Conservation (phyloP, 2,888 invertebrate species). For the Stenchaetothrips biformis region DNA sequence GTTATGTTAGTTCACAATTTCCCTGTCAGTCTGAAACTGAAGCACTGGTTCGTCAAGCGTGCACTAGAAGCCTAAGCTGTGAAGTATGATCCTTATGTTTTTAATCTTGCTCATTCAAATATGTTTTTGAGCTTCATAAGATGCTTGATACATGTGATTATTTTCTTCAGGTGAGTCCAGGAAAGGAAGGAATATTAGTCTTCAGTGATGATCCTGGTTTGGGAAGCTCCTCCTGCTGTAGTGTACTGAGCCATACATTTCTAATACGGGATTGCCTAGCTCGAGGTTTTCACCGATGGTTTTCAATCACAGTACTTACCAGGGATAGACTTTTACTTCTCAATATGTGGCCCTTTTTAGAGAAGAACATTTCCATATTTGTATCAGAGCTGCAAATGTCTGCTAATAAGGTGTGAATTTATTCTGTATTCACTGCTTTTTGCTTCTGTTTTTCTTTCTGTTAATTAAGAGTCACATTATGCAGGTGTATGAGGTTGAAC, state of each 20-base stretch:
- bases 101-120: not conserved
- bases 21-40: conserved; percentile 1
- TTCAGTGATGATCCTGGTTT: not conserved
- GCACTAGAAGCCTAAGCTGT: conserved; percentile 4
- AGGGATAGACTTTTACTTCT: conserved; percentile 27
- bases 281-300: conserved; percentile 30
- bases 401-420: conserved; percentile 21
- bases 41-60: conserved; percentile 3
- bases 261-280: conserved; percentile 28
- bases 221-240: not conserved
- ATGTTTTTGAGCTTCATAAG: not conserved
- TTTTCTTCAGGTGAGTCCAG: not conserved
- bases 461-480: not conserved
- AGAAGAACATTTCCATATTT: conserved; percentile 26
- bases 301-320: conserved; percentile 27
- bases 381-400: conserved; percentile 25
- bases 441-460: not conserved
- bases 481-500: conserved; percentile 29
- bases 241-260: conserved; percentile 29
- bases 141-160: not conserved
- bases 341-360: conserved; percentile 30
- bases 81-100: not conserved
- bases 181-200: conserved; percentile 4
- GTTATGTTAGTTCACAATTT: not conserved
- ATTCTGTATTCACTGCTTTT: not conserved